Evolutionary conservation across 2,113 vertebrate genomes (phyloP).

Genomic region (Scophthalmus maximus): DNA sequence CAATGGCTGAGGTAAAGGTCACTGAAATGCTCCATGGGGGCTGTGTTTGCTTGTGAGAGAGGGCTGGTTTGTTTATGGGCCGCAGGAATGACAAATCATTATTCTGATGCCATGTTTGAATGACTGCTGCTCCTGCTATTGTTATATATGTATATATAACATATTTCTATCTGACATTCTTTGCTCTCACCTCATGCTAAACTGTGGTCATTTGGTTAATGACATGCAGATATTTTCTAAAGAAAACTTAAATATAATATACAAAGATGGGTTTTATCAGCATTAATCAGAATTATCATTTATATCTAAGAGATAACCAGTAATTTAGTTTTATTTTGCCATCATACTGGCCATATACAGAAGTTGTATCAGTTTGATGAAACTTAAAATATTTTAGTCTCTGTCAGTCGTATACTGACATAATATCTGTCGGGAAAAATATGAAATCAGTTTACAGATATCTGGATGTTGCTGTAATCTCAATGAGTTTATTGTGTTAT

Average conservation of each 20-base stretch:
- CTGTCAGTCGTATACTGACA: too few relatives aligned
- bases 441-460: not conserved
- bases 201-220: not conserved
- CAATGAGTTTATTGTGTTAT: conserved; percentile 1
- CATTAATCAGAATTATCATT: not conserved
- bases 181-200: not conserved
- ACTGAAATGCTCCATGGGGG: conserved; percentile 19
- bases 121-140: conserved; percentile 23
- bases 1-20: conserved; percentile 59
- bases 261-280: too few relatives aligned
- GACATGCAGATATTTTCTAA: not conserved
- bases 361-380: not conserved
- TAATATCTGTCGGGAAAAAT: not conserved
- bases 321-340: too few relatives aligned
- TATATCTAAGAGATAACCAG: too few relatives aligned
- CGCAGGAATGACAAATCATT: conserved; percentile 18
- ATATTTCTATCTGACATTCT: conserved; percentile 4
- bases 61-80: conserved; percentile 51
- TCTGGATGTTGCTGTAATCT: not conserved
- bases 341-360: too few relatives aligned
- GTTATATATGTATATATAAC: not conserved
- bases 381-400: too few relatives aligned
- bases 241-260: not conserved
- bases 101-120: conserved; percentile 25
- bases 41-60: conserved; percentile 51